phyloP scores from a whole-genome alignment of 2,888 invertebrate species.

The Mimachlamys varia region DNA sequence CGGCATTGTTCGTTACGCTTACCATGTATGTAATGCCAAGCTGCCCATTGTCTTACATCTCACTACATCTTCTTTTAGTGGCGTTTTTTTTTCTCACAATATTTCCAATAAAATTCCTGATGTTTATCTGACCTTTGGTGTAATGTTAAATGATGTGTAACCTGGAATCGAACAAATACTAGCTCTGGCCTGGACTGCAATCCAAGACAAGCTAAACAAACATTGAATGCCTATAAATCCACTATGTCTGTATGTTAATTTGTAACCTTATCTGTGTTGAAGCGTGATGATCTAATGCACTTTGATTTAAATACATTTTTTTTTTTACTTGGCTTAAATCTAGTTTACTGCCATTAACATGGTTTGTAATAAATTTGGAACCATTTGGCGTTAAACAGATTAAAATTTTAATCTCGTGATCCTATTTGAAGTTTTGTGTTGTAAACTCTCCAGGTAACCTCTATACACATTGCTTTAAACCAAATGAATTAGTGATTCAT shows the following conservation, averaged over 20 bases:
- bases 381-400: neutral
- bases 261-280: neutral
- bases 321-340: neutral
- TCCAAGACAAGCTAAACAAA: neutral
- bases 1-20: neutral
- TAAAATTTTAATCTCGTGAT: slow-evolving; percentile 11
- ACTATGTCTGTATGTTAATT: too few species aligned
- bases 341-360: neutral
- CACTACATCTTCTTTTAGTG: slow-evolving; percentile 22
- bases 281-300: neutral
- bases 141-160: too few species aligned
- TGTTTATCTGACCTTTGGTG: too few species aligned
- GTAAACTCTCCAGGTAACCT: slow-evolving; percentile 13
- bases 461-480: neutral
- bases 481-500: neutral
- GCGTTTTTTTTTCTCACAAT: neutral
- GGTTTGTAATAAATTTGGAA: neutral
- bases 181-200: neutral
- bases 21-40: neutral
- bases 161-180: neutral
- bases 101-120: neutral
- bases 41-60: neutral
- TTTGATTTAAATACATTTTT: neutral
- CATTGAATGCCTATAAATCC: neutral
- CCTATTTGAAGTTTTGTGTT: neutral